Evolutionary conservation across 2,113 vertebrate genomes (phyloP).

Genomic region (Muntiacus reevesi): DNA sequence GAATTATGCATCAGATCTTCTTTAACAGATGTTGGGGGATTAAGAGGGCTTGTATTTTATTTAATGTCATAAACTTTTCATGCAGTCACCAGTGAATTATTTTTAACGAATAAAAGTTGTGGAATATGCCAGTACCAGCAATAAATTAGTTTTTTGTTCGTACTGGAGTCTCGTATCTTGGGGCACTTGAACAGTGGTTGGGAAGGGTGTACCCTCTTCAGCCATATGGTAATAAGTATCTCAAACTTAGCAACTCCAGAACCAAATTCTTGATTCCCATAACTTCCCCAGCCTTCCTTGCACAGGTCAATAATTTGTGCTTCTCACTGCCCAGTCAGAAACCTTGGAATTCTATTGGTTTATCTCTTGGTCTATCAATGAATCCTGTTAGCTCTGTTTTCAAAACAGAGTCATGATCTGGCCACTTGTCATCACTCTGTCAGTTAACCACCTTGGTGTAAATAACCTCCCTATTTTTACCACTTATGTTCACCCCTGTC

Average conservation of each 20-base stretch:
- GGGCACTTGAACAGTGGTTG: neutral
- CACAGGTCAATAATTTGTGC: neutral
- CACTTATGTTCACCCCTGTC: accelerated
- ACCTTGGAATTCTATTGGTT: neutral
- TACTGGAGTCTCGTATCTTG: neutral
- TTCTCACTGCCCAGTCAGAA: neutral
- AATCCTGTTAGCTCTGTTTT: neutral
- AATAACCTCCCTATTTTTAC: neutral
- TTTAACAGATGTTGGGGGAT: constrained; percentile 19
- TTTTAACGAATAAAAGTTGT: neutral
- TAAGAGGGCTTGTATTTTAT: constrained; percentile 33
- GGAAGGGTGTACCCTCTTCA: neutral
- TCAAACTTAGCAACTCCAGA: neutral
- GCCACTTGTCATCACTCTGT: accelerated
- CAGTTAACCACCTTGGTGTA: neutral
- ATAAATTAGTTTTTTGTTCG: neutral
- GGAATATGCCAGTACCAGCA: neutral
- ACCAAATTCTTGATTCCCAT: neutral
- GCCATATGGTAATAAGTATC: neutral
- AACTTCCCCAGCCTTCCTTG: neutral
- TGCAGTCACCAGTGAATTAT: neutral
- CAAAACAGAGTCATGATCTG: neutral
- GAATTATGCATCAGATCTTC: neutral
- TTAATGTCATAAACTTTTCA: neutral
- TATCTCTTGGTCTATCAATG: neutral